Percentiles rank a stretch among this genome's conserved stretches.
phyloP scores from a whole-genome alignment of 2,888 invertebrate species.

The Halictus ligatus region DNA sequence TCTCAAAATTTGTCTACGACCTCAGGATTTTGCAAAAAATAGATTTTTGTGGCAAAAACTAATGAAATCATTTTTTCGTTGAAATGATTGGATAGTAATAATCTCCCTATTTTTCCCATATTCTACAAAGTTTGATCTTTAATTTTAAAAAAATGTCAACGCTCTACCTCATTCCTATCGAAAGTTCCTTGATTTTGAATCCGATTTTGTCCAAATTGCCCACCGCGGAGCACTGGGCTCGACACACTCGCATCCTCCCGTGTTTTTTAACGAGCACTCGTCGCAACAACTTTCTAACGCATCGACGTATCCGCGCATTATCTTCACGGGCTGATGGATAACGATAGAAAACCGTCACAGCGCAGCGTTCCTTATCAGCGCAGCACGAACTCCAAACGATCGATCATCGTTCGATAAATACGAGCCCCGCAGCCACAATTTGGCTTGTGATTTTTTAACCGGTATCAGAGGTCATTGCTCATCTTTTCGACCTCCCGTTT shows the following conservation, averaged over 20 bases:
- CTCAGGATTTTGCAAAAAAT: too few species aligned
- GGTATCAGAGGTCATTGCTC: neutral
- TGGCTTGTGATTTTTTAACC: neutral
- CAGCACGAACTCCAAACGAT: slow-evolving; percentile 9
- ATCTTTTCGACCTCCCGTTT: too few species aligned
- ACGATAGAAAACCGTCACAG: slow-evolving; percentile 1
- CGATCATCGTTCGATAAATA: slow-evolving; percentile 32
- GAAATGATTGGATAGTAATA: too few species aligned
- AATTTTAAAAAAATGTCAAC: too few species aligned
- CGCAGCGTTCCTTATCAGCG: slow-evolving; percentile 35
- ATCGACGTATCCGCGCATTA: slow-evolving; percentile 52
- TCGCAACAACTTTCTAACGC: slow-evolving; percentile 51
- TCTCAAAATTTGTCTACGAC: too few species aligned
- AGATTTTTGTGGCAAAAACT: too few species aligned
- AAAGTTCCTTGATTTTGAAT: too few species aligned
- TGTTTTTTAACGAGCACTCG: slow-evolving; percentile 49
- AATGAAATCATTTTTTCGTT: too few species aligned
- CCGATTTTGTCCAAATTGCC: too few species aligned
- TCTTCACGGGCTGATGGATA: slow-evolving; percentile 33
- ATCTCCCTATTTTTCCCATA: too few species aligned
- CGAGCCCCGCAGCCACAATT: slow-evolving; percentile 34
- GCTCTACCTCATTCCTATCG: too few species aligned
- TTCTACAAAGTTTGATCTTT: too few species aligned
- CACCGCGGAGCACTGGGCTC: neutral
- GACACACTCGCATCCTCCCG: slow-evolving; percentile 22